Evolutionary conservation across 2,888 invertebrate genomes (phyloP).

Genomic region (Chydorus sphaericus): DNA sequence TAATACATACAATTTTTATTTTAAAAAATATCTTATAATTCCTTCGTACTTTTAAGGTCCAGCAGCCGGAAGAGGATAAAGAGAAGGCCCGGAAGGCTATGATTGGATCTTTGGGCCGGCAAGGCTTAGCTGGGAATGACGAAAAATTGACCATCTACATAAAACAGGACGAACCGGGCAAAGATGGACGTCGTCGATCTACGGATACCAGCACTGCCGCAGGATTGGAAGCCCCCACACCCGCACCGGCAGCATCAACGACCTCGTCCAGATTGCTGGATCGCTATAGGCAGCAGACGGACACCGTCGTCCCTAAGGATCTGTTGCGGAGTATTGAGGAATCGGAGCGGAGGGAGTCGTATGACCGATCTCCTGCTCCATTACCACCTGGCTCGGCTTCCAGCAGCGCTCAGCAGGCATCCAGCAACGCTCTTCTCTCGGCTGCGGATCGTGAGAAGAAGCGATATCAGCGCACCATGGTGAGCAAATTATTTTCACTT

Average conservation of each 20-base stretch:
- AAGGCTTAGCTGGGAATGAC: conserved; percentile 29
- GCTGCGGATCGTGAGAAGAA: conserved; percentile 17
- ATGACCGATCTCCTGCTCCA: neutral
- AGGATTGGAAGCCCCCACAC: neutral
- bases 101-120: conserved; percentile 39
- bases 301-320: conserved; percentile 18
- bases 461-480: conserved; percentile 14
- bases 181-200: neutral
- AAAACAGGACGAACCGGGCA: conserved; percentile 22
- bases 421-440: too few species aligned
- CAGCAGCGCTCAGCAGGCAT: too few species aligned
- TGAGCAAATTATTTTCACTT: too few species aligned
- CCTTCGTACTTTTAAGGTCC: neutral
- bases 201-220: neutral
- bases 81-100: conserved; percentile 36
- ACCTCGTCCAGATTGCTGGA: conserved; percentile 18
- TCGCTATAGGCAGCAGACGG: conserved; percentile 18
- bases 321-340: conserved; percentile 18
- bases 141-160: conserved; percentile 45
- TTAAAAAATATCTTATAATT: neutral
- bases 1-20: neutral
- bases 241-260: neutral
- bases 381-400: neutral
- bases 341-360: conserved; percentile 9
- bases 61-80: conserved; percentile 32